Conservation (phyloP, 2,888 invertebrate genomes). For the Prostheceraeus crozeri region DNA sequence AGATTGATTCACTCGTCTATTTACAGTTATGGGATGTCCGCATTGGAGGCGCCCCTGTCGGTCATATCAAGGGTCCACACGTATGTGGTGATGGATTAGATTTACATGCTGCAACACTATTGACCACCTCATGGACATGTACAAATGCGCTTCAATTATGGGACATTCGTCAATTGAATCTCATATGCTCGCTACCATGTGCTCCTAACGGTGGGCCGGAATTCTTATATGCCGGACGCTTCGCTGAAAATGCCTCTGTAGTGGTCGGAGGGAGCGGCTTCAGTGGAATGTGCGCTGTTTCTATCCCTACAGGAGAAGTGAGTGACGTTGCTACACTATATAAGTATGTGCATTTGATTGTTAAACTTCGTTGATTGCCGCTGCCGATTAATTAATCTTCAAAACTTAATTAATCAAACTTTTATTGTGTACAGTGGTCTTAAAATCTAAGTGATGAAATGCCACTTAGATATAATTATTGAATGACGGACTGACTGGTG, state of each 20-base stretch:
- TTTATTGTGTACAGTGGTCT: too few relatives aligned
- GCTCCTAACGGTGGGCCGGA: slow-evolving; percentile 20
- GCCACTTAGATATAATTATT: too few relatives aligned
- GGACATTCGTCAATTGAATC: slow-evolving; percentile 18
- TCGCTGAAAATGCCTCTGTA: slow-evolving; percentile 6
- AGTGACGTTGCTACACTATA: too few relatives aligned
- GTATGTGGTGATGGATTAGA: slow-evolving; percentile 34
- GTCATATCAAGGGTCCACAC: slow-evolving; percentile 28
- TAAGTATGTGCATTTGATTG: too few relatives aligned
- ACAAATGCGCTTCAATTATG: slow-evolving; percentile 29
- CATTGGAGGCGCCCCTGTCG: background rate
- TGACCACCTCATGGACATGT: slow-evolving; percentile 30
- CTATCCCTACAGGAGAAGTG: background rate
- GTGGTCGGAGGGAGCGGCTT: slow-evolving; percentile 24
- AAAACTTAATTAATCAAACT: too few relatives aligned
- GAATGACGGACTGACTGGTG: too few relatives aligned
- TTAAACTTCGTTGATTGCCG: too few relatives aligned
- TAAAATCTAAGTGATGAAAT: too few relatives aligned
- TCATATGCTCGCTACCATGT: too few relatives aligned
- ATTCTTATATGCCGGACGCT: slow-evolving; percentile 12
- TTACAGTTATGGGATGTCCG: slow-evolving; percentile 37
- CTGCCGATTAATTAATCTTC: too few relatives aligned
- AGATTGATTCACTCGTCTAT: too few relatives aligned
- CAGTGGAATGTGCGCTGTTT: slow-evolving; percentile 26
- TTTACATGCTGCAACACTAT: slow-evolving; percentile 23